phyloP scores from a whole-genome alignment of 2,888 invertebrate genomes.

The Julus scandinavius region DNA sequence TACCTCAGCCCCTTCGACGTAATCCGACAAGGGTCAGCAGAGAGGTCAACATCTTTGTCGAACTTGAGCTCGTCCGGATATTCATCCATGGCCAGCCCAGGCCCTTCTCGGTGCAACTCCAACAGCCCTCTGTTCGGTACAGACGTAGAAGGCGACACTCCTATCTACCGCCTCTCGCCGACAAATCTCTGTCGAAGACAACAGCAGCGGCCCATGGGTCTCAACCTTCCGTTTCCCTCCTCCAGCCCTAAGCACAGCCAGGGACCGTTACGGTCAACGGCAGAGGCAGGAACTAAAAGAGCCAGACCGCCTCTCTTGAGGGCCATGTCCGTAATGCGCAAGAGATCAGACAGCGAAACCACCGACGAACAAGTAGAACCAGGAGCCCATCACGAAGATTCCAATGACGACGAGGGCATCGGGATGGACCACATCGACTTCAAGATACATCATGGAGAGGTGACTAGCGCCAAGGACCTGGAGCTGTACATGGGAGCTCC shows the following conservation, averaged over 20 bases:
- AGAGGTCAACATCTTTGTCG: conserved; percentile 82
- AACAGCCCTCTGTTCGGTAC: conserved; percentile 76
- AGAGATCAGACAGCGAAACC: conserved; percentile 56
- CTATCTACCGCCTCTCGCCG: background rate
- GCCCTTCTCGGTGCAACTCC: conserved; percentile 82
- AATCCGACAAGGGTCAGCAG: conserved; percentile 67
- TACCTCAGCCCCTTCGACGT: conserved; percentile 77
- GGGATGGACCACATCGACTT: conserved; percentile 76
- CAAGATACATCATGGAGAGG: conserved; percentile 77
- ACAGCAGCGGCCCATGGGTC: background rate
- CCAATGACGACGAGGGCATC: conserved; percentile 78
- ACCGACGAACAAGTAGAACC: conserved; percentile 55
- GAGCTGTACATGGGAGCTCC: conserved; percentile 64
- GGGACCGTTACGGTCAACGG: background rate
- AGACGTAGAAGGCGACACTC: conserved; percentile 10
- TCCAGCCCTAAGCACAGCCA: conserved; percentile 28
- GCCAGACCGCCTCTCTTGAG: conserved; percentile 51
- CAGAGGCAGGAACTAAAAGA: background rate
- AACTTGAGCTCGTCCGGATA: conserved; percentile 86
- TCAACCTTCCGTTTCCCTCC: background rate
- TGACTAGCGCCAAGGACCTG: conserved; percentile 75
- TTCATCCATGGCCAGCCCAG: conserved; percentile 86
- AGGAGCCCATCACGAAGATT: conserved; percentile 64
- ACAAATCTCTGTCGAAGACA: background rate
- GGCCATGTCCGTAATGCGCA: conserved; percentile 42